Base-by-base conservation (phyloP, 2,797 vertebrate genomes). In the Ammospiza maritima region DNA sequence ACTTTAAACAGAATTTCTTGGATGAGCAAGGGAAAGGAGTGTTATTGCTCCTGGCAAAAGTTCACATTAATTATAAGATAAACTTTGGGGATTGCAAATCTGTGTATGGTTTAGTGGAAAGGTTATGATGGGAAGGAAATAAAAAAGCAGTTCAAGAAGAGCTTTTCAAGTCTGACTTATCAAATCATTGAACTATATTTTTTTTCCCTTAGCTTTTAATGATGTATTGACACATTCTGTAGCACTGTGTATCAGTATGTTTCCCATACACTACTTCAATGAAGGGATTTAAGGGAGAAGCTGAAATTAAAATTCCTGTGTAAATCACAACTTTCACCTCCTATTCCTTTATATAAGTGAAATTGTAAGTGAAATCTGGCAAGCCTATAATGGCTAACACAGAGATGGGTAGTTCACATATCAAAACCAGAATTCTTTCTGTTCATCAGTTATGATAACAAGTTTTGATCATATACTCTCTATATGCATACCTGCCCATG, bases 1-100 rank as follows among this genome's bases (percentile, higher is more conserved):
- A 78, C n/a, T 70, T 93, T 91, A 96, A 93, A 89, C 10, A 51
- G 40, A 92, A 64, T 69, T 93, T 78, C 58, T 93, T 72, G 51
- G 47, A 90, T 38, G 26, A 94, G 38, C 23, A 69, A 80, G 36
- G 65, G 36, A 80, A 90, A 94, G 47, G 13, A 56, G 10, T 25
- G 47, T 96, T 86, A 61, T 53, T 72, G 26, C 75, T 90, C 20
- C 40, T 81, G 54, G 47, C 8, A 40, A 79, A 72, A 81, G 32
- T 79, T 94, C 30, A 77, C 42, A 25, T 71, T 93, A 88, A 88
- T 93, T 92, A 70, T 12, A 58, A 76, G 27, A 69, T 89, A 86
- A 77, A 57, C 17, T 75, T 32, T 69, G 12, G 42, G 53, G 40
- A 69, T 29, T 85, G 77, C 69, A 94, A 91, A 88, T 36, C 87